phyloP scores from a whole-genome alignment of 2,888 invertebrate genomes.

The Pyrrhia umbra region DNA sequence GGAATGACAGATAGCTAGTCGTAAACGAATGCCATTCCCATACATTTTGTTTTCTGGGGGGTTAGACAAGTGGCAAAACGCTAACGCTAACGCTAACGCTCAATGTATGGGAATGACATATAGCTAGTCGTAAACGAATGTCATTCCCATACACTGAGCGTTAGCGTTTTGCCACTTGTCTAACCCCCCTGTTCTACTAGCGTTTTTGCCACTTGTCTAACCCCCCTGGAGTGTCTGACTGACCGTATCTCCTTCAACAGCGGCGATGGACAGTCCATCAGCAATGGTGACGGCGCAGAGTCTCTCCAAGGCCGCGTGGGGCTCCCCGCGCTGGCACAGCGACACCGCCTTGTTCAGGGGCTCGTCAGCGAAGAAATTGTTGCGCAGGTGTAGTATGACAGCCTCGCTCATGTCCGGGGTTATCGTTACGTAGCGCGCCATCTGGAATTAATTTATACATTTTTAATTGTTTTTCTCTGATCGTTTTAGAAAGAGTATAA shows the following conservation, averaged over 20 bases:
- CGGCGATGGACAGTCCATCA: conserved; percentile 93
- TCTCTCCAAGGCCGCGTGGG: conserved; percentile 93
- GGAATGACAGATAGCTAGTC: too few relatives aligned
- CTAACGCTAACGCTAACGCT: too few relatives aligned
- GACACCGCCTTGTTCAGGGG: conserved; percentile 95
- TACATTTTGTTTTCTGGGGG: too few relatives aligned
- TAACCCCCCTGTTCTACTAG: too few relatives aligned
- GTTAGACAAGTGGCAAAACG: too few relatives aligned
- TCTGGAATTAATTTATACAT: conserved; percentile 42
- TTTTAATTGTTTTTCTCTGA: too few relatives aligned
- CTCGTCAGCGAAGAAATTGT: conserved; percentile 95
- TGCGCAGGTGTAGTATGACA: conserved; percentile 93
- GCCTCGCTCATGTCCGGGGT: conserved; percentile 86
- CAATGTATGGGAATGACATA: too few relatives aligned
- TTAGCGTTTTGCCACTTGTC: too few relatives aligned
- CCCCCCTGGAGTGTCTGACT: conserved; percentile 2
- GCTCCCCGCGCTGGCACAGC: conserved; percentile 92
- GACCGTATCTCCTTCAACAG: conserved; percentile 91
- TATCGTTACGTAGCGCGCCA: conserved; percentile 79
- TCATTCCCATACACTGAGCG: too few relatives aligned
- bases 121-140: too few relatives aligned
- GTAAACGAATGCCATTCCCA: too few relatives aligned
- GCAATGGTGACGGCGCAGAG: conserved; percentile 93
- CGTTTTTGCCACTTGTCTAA: too few relatives aligned
- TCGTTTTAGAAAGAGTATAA: background rate